Conservation (phyloP, 2,113 vertebrate genomes). For the Arvicanthis niloticus region DNA sequence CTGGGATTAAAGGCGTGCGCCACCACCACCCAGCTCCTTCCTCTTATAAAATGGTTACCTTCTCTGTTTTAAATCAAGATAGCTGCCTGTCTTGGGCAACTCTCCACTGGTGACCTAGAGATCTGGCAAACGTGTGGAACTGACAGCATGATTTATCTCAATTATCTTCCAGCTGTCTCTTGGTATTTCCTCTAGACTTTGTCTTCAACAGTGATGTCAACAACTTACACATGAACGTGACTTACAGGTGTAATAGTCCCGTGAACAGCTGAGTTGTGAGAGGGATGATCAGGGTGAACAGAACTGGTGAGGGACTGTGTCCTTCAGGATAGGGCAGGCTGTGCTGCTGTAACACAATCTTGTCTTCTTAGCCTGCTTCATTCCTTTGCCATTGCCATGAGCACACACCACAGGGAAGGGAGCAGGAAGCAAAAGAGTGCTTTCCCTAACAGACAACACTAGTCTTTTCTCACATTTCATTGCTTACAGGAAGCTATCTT, state of each 20-base stretch:
- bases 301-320: not conserved
- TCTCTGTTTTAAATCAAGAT: conserved; percentile 17
- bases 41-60: not conserved
- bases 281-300: not conserved
- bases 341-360: conserved; percentile 2
- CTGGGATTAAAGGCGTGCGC: no score
- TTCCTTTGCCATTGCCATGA: not conserved
- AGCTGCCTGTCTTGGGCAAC: not conserved
- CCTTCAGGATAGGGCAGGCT: not conserved
- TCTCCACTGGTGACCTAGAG: not conserved
- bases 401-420: not conserved
- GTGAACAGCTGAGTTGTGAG: not conserved
- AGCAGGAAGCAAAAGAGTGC: not conserved
- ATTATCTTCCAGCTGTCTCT: not conserved
- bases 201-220: not conserved
- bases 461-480: not conserved
- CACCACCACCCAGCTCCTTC: no score
- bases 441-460: not conserved
- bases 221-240: not conserved
- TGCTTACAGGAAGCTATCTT: not conserved
- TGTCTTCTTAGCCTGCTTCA: not conserved
- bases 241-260: not conserved
- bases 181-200: conserved; percentile 8
- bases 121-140: not conserved
- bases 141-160: not conserved